A percentile compares a stretch with the other conserved stretches of the same genome.
Evolutionary conservation across 2,888 invertebrate genomes (phyloP).

Genomic region (Cheiracanthium punctorium): DNA sequence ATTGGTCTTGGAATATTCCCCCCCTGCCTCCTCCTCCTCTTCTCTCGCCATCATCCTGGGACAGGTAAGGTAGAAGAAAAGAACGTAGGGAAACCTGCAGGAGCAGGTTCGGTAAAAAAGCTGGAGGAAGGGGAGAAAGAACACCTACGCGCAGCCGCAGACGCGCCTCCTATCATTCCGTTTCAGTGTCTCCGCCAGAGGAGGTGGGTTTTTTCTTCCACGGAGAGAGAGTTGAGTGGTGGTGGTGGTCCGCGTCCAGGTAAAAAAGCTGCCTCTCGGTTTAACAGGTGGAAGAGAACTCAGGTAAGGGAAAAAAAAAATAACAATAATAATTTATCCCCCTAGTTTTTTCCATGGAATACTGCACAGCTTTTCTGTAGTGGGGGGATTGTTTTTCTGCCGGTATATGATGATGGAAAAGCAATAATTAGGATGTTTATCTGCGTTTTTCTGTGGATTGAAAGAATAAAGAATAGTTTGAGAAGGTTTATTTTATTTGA

Average conservation of each 20-base stretch:
- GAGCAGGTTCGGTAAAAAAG: conserved; percentile 21
- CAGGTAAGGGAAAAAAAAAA: background rate
- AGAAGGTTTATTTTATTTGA: too few species aligned
- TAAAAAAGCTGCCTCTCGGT: background rate
- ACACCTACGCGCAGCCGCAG: conserved; percentile 68
- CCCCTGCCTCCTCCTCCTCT: background rate
- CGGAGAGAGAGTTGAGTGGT: background rate
- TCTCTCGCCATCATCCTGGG: background rate
- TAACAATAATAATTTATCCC: background rate
- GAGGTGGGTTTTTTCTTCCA: background rate
- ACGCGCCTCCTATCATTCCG: background rate
- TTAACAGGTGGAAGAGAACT: background rate
- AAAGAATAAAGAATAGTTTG: too few species aligned
- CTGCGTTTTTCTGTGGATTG: too few species aligned
- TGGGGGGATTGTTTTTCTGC: too few species aligned
- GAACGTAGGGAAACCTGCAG: conserved; percentile 17
- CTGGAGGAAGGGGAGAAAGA: conserved; percentile 23
- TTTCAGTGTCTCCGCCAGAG: background rate
- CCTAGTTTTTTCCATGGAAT: background rate
- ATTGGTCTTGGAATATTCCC: conserved; percentile 49
- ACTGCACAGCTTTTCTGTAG: too few species aligned
- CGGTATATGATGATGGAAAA: too few species aligned
- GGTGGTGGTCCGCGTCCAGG: background rate
- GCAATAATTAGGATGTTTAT: too few species aligned
- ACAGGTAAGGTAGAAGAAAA: conserved; percentile 16